Evolutionary conservation across 2,113 vertebrate genomes (phyloP), one percentile per base, ranked within the genome.

Genomic region (Catagonus wagneri): DNA sequence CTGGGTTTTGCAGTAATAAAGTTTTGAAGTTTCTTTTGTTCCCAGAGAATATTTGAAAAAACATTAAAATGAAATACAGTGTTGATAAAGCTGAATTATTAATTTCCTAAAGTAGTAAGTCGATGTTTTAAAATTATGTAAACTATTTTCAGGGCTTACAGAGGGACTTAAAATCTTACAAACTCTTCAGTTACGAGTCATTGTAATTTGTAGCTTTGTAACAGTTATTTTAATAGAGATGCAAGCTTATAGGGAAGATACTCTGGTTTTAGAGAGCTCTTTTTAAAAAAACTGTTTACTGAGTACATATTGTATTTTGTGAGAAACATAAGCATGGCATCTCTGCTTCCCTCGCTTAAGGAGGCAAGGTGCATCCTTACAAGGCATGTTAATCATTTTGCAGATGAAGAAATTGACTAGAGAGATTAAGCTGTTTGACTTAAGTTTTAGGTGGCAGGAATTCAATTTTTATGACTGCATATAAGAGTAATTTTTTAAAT

Each of bases 21-120:
- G 13, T 50, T 52, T 72, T 83, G 17, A 90, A 58, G 9, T 81
- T 80, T 85, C 50, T 83, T 25, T 52, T 76, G 10, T 88, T 44
- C 39, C 15, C 13, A 54, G 17, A 75, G 25, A 93, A 8, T 89
- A 89, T 83, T 93, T 96, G 25, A 90, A 75, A 74, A 92, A 86
- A 63, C 23, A 32, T 78, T 93, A 80, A 39, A 95, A 74, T 88
- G 44, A 60, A 81, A 50, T 83, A 60, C 3, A 74, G 1, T 68
- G 66, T 80, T 95, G 81, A 69, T 84, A 74, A 76, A 78, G 7
- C 23, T 85, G 76, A 90, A 84, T 65, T 88, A 79, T 76, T 69
- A 78, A 54, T 83, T 87, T 84, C 19, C 36, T 84, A 32, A 96
- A 54, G 15, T 80, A 75, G 54, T 81, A 89, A 76, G 60, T 65